Evolutionary conservation across 2,113 vertebrate genomes (phyloP), one percentile per base, ranked within the genome.

Genomic region (Aphyosemion australe): DNA sequence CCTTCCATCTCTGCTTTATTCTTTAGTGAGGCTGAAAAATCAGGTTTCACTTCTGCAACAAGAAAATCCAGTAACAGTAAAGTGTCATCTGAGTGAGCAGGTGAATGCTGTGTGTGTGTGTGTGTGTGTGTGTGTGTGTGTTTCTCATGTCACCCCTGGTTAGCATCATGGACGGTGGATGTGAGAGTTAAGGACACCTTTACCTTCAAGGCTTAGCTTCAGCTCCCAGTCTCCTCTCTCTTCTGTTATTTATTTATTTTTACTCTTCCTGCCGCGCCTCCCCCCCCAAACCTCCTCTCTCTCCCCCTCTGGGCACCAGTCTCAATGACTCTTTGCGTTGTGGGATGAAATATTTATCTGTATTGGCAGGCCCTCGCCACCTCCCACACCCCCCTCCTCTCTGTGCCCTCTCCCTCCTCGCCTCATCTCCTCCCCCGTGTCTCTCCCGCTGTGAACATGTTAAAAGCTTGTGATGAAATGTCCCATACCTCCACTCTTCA

Each of bases 281-380:
- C 26, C 26, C 32, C 42, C 7, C 67, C 18, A 53, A 41, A 15
- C 34, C 9, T 53, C 58, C 67, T 75, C 60, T 51, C 26, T 2
- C 56, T 49, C 69, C 59, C 67, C 82, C 76, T 71, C 64, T 73
- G 84, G 82, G 82, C 67, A 73, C 54, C 77, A 65, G 79, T 89
- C 82, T 88, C 74, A 68, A 61, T 87, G 80, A 79, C 81, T 83
- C 69, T 81, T 18, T 78, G 68, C 79, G 72, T 83, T 67, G 74
- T 78, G 62, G 76, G 71, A 88, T 86, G 59, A 89, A 89, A 88
- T 88, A 89, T 90, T 88, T 88, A 91, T 88, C 79, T 68, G 69
- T 87, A 90, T 87, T 92, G 88, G 85, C 89, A 88, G 84, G 71
- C 83, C 79, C 70, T 65, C 16, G 5, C 72, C 57, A 52, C 47